A percentile compares a stretch with the other conserved stretches of the same genome.
Evolutionary conservation across 1,140 invertebrate genomes (phyloP).

Genomic region (Nomia melanderi): DNA sequence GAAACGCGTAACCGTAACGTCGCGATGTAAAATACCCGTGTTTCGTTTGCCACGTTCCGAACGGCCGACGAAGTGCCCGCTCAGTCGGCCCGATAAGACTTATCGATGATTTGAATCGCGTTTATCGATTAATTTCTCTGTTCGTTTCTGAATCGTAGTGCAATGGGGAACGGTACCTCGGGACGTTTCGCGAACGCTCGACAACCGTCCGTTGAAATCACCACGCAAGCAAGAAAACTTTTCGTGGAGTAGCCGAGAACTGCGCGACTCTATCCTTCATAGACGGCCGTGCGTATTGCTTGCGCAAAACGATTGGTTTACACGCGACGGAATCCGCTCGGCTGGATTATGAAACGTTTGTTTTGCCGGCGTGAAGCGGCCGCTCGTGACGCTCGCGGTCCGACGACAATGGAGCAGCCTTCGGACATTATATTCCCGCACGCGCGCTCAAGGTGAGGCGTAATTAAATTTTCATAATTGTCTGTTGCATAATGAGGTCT

Average conservation of each 20-base stretch:
- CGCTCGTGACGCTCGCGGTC: constrained; percentile 38
- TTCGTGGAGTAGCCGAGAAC: neutral
- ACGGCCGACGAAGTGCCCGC: too few species aligned
- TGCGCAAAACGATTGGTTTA: constrained; percentile 51
- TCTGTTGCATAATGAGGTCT: constrained; percentile 66
- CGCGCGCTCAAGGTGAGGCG: constrained; percentile 68
- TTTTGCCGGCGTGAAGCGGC: constrained; percentile 47
- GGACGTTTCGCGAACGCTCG: neutral
- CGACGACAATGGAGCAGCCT: constrained; percentile 55
- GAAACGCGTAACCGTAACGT: too few species aligned
- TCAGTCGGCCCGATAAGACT: neutral
- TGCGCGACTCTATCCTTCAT: constrained; percentile 5
- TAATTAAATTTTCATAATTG: constrained; percentile 76
- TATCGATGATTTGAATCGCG: neutral
- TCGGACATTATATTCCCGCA: constrained; percentile 64
- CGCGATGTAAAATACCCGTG: too few species aligned
- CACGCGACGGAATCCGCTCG: constrained; percentile 53
- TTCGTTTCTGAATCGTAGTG: neutral
- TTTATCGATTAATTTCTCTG: neutral
- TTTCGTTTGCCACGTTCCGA: too few species aligned
- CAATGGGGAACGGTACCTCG: neutral
- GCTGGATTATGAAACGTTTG: constrained; percentile 59
- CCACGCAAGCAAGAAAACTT: constrained; percentile 13
- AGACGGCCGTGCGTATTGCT: constrained; percentile 17
- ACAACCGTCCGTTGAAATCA: constrained; percentile 9